phyloP scores from a whole-genome alignment of 2,797 vertebrate species.

The Miichthys miiuy region DNA sequence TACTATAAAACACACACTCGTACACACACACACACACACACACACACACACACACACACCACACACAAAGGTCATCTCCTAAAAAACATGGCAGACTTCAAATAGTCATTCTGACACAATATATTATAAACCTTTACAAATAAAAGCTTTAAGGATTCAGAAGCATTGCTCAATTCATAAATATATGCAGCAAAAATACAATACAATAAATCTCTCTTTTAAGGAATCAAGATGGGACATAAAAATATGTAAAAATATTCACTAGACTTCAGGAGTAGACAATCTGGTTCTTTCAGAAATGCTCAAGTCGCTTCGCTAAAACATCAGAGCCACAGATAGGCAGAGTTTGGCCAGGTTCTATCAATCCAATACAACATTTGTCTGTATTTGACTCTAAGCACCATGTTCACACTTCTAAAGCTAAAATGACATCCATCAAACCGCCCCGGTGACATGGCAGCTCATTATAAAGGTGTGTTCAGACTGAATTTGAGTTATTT shows the following conservation, averaged over 20 bases:
- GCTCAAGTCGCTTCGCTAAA: background rate
- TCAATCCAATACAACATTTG: background rate
- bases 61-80: slow-evolving; percentile 16
- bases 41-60: slow-evolving; percentile 39
- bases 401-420: background rate
- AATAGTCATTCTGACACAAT: slow-evolving; percentile 38
- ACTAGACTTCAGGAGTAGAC: slow-evolving; percentile 19
- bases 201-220: slow-evolving; percentile 61
- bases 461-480: background rate
- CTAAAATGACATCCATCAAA: background rate
- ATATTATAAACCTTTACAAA: slow-evolving; percentile 53
- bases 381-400: background rate
- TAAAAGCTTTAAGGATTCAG: slow-evolving; percentile 42
- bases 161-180: slow-evolving; percentile 63
- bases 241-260: slow-evolving; percentile 70
- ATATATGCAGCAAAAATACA: slow-evolving; percentile 76
- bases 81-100: slow-evolving; percentile 43
- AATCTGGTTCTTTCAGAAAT: slow-evolving; percentile 4
- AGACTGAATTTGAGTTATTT: slow-evolving; percentile 1
- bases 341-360: slow-evolving; percentile 16
- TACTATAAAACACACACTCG: slow-evolving; percentile 14
- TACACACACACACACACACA: slow-evolving; percentile 28
- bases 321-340: slow-evolving; percentile 18
- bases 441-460: background rate
- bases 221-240: slow-evolving; percentile 56